Evolutionary conservation across 2,888 invertebrate species (phyloP).

Genomic region (Cinara cedri): DNA sequence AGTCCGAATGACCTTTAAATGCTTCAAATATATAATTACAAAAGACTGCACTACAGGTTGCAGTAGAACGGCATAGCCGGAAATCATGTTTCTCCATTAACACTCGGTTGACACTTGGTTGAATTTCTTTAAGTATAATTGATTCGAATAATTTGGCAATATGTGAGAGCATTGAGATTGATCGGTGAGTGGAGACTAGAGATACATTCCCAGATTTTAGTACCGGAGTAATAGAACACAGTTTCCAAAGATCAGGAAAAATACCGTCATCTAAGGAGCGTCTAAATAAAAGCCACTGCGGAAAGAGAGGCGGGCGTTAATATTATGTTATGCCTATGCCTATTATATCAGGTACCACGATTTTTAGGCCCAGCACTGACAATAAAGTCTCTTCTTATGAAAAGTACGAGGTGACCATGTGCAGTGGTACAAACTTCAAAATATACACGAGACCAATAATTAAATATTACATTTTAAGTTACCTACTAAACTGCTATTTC

Average conservation of each 20-base stretch:
- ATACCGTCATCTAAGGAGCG: not conserved
- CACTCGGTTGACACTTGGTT: not conserved
- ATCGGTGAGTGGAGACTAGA: not conserved
- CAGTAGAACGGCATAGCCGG: not conserved
- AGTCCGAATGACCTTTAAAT: not conserved
- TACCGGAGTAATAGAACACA: not conserved
- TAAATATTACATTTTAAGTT: too few species aligned
- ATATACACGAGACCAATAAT: too few species aligned
- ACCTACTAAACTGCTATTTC: too few species aligned
- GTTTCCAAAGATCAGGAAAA: not conserved
- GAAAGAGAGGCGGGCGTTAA: too few species aligned
- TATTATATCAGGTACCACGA: too few species aligned
- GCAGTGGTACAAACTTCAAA: too few species aligned
- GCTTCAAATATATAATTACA: not conserved
- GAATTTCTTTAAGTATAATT: not conserved
- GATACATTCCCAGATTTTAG: not conserved
- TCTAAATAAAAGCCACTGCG: not conserved
- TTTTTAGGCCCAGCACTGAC: too few species aligned
- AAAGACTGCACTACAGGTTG: not conserved
- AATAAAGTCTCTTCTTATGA: too few species aligned
- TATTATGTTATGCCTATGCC: too few species aligned
- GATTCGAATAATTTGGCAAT: not conserved
- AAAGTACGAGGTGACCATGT: too few species aligned
- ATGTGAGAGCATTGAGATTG: not conserved
- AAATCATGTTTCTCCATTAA: not conserved